Evolutionary conservation across 2,797 vertebrate species (phyloP).

Genomic region (Onychomys torridus): DNA sequence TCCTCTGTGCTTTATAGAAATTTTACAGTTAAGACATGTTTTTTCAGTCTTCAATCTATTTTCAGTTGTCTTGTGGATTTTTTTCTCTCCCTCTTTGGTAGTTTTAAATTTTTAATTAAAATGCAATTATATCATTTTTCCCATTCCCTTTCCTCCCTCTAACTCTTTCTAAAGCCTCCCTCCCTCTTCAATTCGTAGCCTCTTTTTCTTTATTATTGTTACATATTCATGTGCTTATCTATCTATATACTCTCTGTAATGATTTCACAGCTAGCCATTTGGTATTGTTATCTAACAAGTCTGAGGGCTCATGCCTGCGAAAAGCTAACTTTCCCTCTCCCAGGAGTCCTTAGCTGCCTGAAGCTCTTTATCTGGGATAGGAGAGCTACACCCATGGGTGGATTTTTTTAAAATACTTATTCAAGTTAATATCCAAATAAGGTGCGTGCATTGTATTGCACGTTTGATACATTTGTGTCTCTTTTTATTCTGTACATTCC

Average conservation of each 20-base stretch:
- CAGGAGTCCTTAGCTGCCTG: no score
- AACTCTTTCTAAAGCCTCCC: background rate
- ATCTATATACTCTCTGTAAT: background rate
- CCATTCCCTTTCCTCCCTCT: background rate
- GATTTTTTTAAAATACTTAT: conserved; percentile 1
- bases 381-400: background rate
- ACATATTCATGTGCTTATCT: background rate
- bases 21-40: background rate
- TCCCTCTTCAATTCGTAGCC: background rate
- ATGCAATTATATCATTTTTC: background rate
- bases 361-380: background rate
- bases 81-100: background rate
- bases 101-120: background rate
- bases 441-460: background rate
- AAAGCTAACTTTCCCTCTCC: background rate
- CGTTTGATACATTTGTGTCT: background rate
- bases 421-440: conserved; percentile 32
- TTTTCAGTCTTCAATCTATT: background rate
- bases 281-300: background rate
- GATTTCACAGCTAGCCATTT: background rate
- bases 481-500: background rate
- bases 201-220: background rate
- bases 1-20: background rate
- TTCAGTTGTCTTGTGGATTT: background rate
- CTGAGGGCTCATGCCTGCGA: background rate